Conservation (phyloP, 2,888 invertebrate species). For the Drosophila ustulata region DNA sequence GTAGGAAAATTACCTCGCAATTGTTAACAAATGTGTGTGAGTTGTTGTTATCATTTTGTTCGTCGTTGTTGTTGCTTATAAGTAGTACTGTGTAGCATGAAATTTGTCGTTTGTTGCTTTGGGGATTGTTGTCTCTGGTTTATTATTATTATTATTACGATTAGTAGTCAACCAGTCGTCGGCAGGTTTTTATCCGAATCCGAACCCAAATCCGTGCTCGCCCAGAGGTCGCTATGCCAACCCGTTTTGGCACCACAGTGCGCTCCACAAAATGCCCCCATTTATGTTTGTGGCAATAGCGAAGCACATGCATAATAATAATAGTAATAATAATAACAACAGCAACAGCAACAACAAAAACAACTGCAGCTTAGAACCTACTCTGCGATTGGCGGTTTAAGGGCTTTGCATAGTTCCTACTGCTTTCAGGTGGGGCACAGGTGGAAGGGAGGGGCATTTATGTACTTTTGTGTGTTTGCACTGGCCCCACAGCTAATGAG, state of each 20-base stretch:
- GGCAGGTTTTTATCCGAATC: conserved; percentile 19
- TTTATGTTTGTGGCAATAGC: background rate
- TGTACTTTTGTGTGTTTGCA: conserved; percentile 8
- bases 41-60: conserved; percentile 1
- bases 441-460: background rate
- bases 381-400: conserved; percentile 5
- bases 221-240: conserved; percentile 12
- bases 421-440: background rate
- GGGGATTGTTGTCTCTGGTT: conserved; percentile 29
- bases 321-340: conserved; percentile 31
- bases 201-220: background rate
- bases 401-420: background rate
- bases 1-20: conserved; percentile 1
- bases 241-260: conserved; percentile 19
- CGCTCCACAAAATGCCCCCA: conserved; percentile 1
- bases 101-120: conserved; percentile 25
- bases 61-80: conserved; percentile 10
- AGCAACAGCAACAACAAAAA: conserved; percentile 21
- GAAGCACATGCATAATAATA: conserved; percentile 10
- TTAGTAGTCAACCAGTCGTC: conserved; percentile 14
- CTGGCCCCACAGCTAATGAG: conserved; percentile 34
- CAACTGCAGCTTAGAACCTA: conserved; percentile 43
- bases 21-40: conserved; percentile 10
- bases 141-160: conserved; percentile 34
- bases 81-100: conserved; percentile 12